Percentiles rank a stretch among this genome's conserved stretches.
These are phyloP conservation scores for Laticauda colubrina DNA, from an alignment of 2,113 vertebrate genomes.

Conservation along the genomic window DNA sequence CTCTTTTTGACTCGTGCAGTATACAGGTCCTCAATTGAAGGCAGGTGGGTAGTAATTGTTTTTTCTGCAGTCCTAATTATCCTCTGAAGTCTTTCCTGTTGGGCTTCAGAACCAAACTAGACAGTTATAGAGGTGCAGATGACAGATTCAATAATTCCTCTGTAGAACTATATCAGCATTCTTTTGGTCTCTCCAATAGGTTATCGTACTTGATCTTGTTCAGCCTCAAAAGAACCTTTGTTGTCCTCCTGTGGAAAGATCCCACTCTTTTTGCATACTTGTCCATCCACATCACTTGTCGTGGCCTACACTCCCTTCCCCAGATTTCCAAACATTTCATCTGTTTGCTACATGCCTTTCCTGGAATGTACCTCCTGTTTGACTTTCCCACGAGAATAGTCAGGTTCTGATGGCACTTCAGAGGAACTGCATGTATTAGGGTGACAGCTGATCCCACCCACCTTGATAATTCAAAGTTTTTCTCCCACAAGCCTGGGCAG, in stretches of 20 bases:
- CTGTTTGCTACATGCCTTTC: conserved; percentile 9
- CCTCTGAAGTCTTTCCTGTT: too few species aligned
- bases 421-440: not conserved
- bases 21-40: too few species aligned
- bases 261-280: conserved; percentile 9
- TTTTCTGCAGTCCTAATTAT: too few species aligned
- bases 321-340: conserved; percentile 14
- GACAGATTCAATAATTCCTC: too few species aligned
- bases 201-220: not conserved
- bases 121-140: too few species aligned
- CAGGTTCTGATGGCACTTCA: not conserved
- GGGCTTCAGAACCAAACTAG: too few species aligned
- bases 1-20: too few species aligned
- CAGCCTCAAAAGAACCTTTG: not conserved
- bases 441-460: not conserved
- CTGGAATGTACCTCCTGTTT: conserved; percentile 7
- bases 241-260: not conserved
- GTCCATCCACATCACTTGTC: not conserved
- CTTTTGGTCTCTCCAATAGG: not conserved
- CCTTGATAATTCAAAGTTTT: not conserved
- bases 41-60: too few species aligned
- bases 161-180: too few species aligned
- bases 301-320: not conserved
- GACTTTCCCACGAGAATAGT: not conserved
- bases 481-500: not conserved